Percentiles rank a stretch among this genome's conserved stretches.
Evolutionary conservation across 1,140 invertebrate species (phyloP).

Genomic region (Paralvinella palmiformis): DNA sequence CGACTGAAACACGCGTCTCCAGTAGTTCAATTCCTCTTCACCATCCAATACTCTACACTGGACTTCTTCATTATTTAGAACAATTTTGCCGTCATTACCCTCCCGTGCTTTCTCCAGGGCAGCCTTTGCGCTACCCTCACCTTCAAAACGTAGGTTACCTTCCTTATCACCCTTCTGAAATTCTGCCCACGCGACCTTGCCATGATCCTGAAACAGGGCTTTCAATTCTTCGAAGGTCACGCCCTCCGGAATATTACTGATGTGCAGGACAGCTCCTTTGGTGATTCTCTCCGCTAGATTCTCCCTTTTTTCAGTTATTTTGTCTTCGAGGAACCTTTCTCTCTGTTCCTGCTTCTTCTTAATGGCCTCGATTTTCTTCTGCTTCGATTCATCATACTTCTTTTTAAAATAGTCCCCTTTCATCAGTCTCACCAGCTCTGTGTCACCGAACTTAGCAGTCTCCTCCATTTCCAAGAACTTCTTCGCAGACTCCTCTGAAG

Average conservation of each 20-base stretch:
- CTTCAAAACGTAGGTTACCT: constrained; percentile 61
- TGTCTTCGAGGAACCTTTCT: constrained; percentile 13
- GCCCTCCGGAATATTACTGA: constrained; percentile 59
- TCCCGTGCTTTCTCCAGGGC: constrained; percentile 59
- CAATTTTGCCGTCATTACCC: constrained; percentile 20
- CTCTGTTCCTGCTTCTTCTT: constrained; percentile 35
- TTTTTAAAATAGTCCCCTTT: constrained; percentile 60
- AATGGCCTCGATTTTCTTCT: constrained; percentile 46
- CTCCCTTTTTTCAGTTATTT: constrained; percentile 7
- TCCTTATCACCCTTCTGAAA: constrained; percentile 65
- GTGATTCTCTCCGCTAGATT: constrained; percentile 49
- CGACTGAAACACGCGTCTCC: too few relatives aligned
- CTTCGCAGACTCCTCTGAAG: constrained; percentile 65
- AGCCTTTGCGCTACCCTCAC: constrained; percentile 63
- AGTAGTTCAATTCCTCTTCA: too few relatives aligned
- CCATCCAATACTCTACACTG: constrained; percentile 18
- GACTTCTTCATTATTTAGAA: constrained; percentile 15
- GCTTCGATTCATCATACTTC: constrained; percentile 61
- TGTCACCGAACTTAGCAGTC: constrained; percentile 65
- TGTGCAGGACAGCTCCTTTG: constrained; percentile 64
- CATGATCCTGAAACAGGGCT: constrained; percentile 58
- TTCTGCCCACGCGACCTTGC: constrained; percentile 66
- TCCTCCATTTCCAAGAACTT: constrained; percentile 61
- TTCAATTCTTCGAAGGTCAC: constrained; percentile 66
- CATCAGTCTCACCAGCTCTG: constrained; percentile 1